Conservation (phyloP, 2,888 invertebrate species). For the Hermodice carunculata region DNA sequence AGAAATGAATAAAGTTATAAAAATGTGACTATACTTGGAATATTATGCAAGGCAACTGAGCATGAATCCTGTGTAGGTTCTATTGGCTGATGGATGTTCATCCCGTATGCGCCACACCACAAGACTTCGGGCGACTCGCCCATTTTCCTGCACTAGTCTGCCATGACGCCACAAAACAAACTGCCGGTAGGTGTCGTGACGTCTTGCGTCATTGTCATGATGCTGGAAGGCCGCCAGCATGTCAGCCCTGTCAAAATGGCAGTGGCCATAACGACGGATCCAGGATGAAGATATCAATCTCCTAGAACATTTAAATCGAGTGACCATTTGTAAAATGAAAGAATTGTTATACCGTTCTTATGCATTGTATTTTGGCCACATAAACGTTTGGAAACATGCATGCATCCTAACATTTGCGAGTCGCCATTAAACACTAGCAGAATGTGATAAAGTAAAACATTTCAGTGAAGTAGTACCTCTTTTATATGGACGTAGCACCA, state of each 20-base stretch:
- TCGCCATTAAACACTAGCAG: no score
- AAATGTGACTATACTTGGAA: no score
- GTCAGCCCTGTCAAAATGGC: conserved; percentile 21
- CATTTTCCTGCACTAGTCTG: conserved; percentile 25
- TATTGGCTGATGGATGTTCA: conserved; percentile 30
- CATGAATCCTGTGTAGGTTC: conserved; percentile 34
- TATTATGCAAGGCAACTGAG: not conserved
- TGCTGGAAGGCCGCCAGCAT: conserved; percentile 7
- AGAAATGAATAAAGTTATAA: no score
- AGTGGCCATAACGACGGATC: conserved; percentile 24
- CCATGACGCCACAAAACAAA: conserved; percentile 36
- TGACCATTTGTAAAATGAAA: no score
- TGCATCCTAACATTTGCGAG: no score
- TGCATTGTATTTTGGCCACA: no score
- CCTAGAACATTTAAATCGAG: not conserved
- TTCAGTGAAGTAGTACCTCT: no score
- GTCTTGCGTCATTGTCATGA: conserved; percentile 22
- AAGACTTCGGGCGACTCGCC: conserved; percentile 36
- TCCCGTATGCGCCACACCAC: conserved; percentile 37
- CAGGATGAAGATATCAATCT: conserved; percentile 17
- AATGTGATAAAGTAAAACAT: no score
- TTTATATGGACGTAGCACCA: no score
- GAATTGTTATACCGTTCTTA: no score
- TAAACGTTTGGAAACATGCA: no score
- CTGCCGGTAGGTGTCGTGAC: conserved; percentile 38